phyloP scores from a whole-genome alignment of 2,888 invertebrate species.

The Mactromeris polynyma region DNA sequence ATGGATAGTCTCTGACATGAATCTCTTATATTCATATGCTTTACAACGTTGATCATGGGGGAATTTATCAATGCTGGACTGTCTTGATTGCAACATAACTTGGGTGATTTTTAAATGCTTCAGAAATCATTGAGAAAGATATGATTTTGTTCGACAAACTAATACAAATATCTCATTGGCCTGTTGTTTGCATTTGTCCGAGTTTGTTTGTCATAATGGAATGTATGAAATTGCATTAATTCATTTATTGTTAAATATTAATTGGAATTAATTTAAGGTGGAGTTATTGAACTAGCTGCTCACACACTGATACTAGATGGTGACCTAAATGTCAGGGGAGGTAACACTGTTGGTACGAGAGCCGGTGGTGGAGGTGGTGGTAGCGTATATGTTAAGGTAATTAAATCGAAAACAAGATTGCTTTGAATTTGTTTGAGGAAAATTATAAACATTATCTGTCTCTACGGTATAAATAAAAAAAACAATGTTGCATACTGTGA shows the following conservation, averaged over 20 bases:
- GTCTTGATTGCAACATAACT: too few relatives aligned
- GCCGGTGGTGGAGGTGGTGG: slow-evolving; percentile 80
- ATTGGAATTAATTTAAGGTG: slow-evolving; percentile 55
- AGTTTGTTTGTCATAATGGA: not conserved
- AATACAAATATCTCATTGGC: not conserved
- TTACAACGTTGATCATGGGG: too few relatives aligned
- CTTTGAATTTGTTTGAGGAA: too few relatives aligned
- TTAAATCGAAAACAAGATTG: not conserved
- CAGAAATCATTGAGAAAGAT: too few relatives aligned
- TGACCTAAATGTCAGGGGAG: slow-evolving; percentile 70
- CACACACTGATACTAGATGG: slow-evolving; percentile 67
- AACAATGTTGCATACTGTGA: too few relatives aligned
- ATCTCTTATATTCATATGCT: too few relatives aligned
- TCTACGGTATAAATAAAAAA: too few relatives aligned
- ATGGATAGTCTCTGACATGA: too few relatives aligned
- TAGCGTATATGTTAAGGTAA: slow-evolving; percentile 73
- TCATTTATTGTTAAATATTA: not conserved
- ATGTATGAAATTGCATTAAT: not conserved
- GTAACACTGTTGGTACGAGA: slow-evolving; percentile 67
- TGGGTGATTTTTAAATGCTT: too few relatives aligned
- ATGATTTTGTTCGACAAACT: too few relatives aligned
- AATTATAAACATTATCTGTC: too few relatives aligned
- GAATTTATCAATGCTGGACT: too few relatives aligned
- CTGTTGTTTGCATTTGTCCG: not conserved
- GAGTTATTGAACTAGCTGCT: slow-evolving; percentile 73